Evolutionary conservation across 1,140 invertebrate species (phyloP), one percentile per base, ranked within the genome.

Genomic region (Homalodisca vitripennis): DNA sequence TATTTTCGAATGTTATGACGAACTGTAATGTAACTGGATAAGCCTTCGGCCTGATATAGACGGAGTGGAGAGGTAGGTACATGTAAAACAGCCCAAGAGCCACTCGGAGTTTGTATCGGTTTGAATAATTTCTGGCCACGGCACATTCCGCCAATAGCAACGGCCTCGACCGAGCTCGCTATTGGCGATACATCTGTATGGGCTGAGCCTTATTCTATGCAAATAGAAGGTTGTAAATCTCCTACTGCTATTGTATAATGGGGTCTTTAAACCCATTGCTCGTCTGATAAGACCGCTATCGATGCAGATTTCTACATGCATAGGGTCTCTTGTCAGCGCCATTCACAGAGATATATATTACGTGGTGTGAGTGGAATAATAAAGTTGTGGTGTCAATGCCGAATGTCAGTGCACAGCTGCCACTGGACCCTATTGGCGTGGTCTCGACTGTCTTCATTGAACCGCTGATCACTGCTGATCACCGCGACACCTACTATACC

Each of bases 261-360:
- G 55, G 55, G 55, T 60, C 55, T 60, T 60, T 60, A 60, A 60
- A 60, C 55, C 55, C 55, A 60, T 60, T 60, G 55, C 24, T 30
- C 27, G 55, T 24, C 48, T 60, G 55, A 60, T 60, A 60, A 60
- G 55, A 10, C 55, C 26, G 14, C 55, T 60, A 60, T 60, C 55
- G 55, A 60, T 60, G 55, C 55, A 60, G 55, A 60, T 60, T 60
- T 60, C 55, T 60, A 60, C 55, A 60, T 60, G 27, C 55, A 60
- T 26, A 60, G 55, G 6, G 55, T 13, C 55, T 51, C 48, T 60
- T 60, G 55, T 60, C 55, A 60, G 22, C 48, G 6, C 48, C 22
- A 20, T 22, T 22, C 22, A 24, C 12, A 3, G 55, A 60, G 55
- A 60, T 60, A 60, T 60, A 60, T 60, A 60, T 60, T 60, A 60